Evolutionary conservation across 2,113 vertebrate genomes (phyloP).

Genomic region (Megaceryle maxima): DNA sequence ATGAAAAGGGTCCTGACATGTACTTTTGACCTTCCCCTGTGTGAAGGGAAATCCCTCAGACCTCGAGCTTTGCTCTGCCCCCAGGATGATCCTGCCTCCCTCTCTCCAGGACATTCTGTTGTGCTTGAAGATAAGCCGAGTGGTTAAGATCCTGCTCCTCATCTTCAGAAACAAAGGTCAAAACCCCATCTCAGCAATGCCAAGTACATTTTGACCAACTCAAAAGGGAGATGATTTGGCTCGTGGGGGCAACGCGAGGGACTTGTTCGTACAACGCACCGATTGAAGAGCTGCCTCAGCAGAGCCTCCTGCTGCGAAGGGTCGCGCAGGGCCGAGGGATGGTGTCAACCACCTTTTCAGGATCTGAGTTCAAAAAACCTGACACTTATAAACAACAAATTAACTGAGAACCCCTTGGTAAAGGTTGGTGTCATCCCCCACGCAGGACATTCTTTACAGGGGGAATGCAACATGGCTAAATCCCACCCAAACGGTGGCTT

Average conservation of each 20-base stretch:
- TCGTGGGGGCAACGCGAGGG: fast-evolving
- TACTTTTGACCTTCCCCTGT: not conserved
- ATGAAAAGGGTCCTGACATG: not conserved
- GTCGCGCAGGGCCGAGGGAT: not conserved
- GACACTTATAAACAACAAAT: not conserved
- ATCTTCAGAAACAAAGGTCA: not conserved
- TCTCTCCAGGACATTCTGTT: not conserved
- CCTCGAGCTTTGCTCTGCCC: not conserved
- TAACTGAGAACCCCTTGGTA: not conserved
- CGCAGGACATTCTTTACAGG: not conserved
- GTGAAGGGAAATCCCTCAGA: not conserved
- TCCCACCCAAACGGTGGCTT: not conserved
- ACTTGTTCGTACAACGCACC: not conserved
- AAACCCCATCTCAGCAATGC: not conserved
- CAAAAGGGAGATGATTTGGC: not conserved
- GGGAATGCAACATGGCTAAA: not conserved
- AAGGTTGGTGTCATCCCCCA: not conserved
- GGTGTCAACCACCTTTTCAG: not conserved
- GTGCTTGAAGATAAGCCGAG: not conserved
- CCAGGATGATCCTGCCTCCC: not conserved
- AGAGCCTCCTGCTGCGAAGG: not conserved
- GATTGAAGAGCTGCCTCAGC: not conserved
- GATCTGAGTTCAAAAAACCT: not conserved
- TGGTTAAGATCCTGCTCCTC: not conserved
- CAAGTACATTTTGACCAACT: not conserved